Evolutionary conservation across 1,140 invertebrate genomes (phyloP), one percentile per base, ranked within the genome.

Genomic region (Oppia nitens): DNA sequence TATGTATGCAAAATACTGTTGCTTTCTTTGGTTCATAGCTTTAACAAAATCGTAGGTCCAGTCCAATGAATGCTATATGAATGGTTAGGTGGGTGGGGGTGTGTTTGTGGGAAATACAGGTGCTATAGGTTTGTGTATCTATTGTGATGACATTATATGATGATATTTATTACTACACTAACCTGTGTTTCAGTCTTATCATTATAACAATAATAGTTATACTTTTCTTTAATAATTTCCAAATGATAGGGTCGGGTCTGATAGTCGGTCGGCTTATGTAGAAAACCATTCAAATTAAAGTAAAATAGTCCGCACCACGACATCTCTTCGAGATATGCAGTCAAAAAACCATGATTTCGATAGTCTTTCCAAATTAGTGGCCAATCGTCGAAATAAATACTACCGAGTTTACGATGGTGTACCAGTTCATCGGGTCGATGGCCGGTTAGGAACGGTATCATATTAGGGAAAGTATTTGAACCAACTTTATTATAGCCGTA

Each of bases 391-490:
- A 51, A 28, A 24, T 51, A 25, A 4, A 24, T 23, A 6, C n/a
- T 51, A 6, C 21, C 21, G 6, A 6, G 6, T 23, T 23, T 23
- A 6, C 4, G 14, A 4, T n/a, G 3, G 9, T 56, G 9, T 17
- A 24, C 48, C 17, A 57, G 20, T 48, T 48, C 20, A 21, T 57
- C 25, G 9, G 40, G 6, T 14, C 50, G 29, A 25, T 52, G 59
- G 3, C 73, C 73, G 1, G 67, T 64, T n/a, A 75, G 53, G 17
- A 74, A 58, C 0, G 74, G 66, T 3, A 72, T 60, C 28, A 75
- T 58, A 65, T 75, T 75, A 0, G 73, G 73, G 53, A 69, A 71
- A 2, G 74, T 74, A 57, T 75, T 75, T 47, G 73, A 69, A 4
- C 67, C 74, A 3, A 74, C 67, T 67, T 6, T 9, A 40, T 6